Percentiles rank a stretch among this genome's conserved stretches.
phyloP scores from a whole-genome alignment of 2,797 vertebrate genomes.

The Pipistrellus pipistrellus region DNA sequence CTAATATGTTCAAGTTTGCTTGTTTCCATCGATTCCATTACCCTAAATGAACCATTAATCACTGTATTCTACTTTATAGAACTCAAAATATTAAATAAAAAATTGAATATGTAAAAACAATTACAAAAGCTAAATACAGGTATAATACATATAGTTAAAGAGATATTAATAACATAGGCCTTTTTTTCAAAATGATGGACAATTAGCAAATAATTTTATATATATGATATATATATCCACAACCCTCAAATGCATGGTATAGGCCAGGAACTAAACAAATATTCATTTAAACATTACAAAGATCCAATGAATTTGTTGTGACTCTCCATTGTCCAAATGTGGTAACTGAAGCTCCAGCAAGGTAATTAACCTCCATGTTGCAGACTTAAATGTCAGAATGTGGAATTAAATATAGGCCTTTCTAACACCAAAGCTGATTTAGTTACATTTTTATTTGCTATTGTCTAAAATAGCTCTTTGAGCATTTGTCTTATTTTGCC shows the following conservation, averaged over 20 bases:
- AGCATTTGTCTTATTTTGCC: background rate
- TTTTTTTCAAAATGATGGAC: slow-evolving; percentile 2
- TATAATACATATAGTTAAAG: background rate
- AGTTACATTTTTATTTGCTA: background rate
- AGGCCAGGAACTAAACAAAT: background rate
- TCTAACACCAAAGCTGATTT: background rate
- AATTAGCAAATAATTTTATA: slow-evolving; percentile 20
- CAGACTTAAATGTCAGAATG: background rate
- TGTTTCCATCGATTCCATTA: background rate
- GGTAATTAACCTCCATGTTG: background rate
- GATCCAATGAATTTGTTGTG: background rate
- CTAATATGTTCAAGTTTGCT: background rate
- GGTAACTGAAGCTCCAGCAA: background rate
- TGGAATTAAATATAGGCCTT: background rate
- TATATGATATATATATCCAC: too few species aligned
- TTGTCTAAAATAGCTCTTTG: background rate
- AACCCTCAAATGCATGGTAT: background rate
- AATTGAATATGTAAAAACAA: background rate
- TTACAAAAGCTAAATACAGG: background rate
- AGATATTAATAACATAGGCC: background rate
- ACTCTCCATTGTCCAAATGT: background rate
- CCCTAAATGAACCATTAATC: background rate
- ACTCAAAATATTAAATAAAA: background rate
- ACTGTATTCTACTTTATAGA: background rate
- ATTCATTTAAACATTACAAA: background rate